Evolutionary conservation across 1,140 invertebrate species (phyloP), one percentile per base, ranked within the genome.

Genomic region (Brachionus calyciflorus): DNA sequence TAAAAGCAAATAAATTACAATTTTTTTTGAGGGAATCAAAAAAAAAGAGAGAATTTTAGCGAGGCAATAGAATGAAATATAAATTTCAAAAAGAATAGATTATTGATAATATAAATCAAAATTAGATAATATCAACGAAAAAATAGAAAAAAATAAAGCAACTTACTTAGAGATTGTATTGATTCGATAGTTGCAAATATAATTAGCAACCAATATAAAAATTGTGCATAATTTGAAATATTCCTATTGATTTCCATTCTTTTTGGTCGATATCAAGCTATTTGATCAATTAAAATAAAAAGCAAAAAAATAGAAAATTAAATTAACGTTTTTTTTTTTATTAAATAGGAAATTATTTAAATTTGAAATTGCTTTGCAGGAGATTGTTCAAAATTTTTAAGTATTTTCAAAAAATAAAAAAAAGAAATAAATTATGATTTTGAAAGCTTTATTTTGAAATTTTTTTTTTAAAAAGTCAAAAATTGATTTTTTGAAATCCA

Each of bases 381-480:
- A n/a, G n/a, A n/a, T n/a, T n/a, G n/a, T n/a, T n/a, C n/a, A n/a
- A n/a, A n/a, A n/a, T n/a, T n/a, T n/a, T n/a, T n/a, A n/a, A n/a
- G n/a, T n/a, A n/a, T n/a, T n/a, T n/a, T n/a, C n/a, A n/a, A n/a
- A n/a, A n/a, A n/a, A n/a, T n/a, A n/a, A n/a, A n/a, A n/a, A n/a
- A n/a, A n/a, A n/a, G 19, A 37, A 37, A 60, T 37, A 65, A 65
- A 65, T 65, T 65, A 65, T 65, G 40, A 19, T 65, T 65, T 65
- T 46, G 60, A 65, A 65, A 65, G 40, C 60, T 65, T 65, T 44
- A 41, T 65, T 65, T 65, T 65, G 60, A 65, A 26, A 37, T 37
- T 37, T 37, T 37, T 37, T 37, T 37, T 37, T 37, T 37, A 9
- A 24, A 9, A 41, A 41, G 9, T 14, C 17, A 44, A 14, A 65